These are phyloP conservation scores for Epizoanthus ramosus DNA, from an alignment of 92 coral and sea anemone species.

Conservation along the genomic window DNA sequence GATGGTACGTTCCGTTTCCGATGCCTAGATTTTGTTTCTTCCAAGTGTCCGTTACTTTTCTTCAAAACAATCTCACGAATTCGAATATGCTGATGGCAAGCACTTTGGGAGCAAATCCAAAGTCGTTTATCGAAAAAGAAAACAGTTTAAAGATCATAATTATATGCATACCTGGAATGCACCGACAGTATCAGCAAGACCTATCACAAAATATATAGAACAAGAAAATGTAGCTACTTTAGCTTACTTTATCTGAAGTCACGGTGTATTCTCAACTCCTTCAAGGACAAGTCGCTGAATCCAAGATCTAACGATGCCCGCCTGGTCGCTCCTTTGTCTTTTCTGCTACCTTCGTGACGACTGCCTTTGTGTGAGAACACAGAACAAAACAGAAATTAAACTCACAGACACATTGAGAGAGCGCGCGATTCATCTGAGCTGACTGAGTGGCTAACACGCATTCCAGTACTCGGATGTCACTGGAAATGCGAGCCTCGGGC, in stretches of 20 bases:
- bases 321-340: not conserved
- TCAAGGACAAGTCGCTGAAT: not conserved
- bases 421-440: not conserved
- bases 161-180: not conserved
- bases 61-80: not conserved
- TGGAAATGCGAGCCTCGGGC: constrained; percentile 16
- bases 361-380: not conserved
- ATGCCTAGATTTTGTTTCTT: not conserved
- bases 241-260: not conserved
- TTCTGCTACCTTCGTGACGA: too few species aligned
- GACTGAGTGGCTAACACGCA: not conserved
- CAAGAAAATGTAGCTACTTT: not conserved
- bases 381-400: not conserved
- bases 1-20: too few species aligned
- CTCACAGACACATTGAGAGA: not conserved
- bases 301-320: not conserved
- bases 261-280: not conserved
- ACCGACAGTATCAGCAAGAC: not conserved
- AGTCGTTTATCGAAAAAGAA: not conserved
- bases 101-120: not conserved
- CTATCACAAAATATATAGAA: not conserved
- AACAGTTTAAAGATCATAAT: constrained; percentile 1
- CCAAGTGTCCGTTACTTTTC: not conserved
- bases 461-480: not conserved
- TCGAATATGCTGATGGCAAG: not conserved